Conservation (phyloP, 2,888 invertebrate species). For the Aphrophora alni region DNA sequence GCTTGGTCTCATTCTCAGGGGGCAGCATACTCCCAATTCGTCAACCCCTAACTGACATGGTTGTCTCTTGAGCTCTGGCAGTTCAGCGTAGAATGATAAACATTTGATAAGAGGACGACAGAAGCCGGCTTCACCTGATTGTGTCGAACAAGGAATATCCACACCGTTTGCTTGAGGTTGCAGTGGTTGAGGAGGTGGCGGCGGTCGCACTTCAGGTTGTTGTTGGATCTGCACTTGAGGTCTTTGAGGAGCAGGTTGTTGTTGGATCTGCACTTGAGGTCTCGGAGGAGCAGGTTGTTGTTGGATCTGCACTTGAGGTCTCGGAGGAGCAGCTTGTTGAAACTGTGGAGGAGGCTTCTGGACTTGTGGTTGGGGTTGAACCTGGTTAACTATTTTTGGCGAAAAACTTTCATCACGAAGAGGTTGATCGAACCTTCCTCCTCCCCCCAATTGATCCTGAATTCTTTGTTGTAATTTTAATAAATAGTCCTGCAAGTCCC, state of each 20-base stretch:
- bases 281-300: not conserved
- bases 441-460: constrained; percentile 47
- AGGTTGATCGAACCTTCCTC: constrained; percentile 3
- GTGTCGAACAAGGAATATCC: constrained; percentile 50
- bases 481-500: constrained; percentile 48
- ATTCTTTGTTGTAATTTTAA: constrained; percentile 49
- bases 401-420: no score
- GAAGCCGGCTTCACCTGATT: constrained; percentile 52
- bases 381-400: constrained; percentile 9
- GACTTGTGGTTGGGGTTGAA: constrained; percentile 13
- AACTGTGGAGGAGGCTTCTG: constrained; percentile 13
- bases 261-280: constrained; percentile 16
- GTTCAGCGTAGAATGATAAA: constrained; percentile 55
- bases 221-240: constrained; percentile 16
- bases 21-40: constrained; percentile 56
- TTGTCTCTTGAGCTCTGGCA: constrained; percentile 54
- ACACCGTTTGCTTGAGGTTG: constrained; percentile 24
- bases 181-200: not conserved
- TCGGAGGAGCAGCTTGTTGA: not conserved
- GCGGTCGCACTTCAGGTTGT: constrained; percentile 18
- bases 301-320: constrained; percentile 6
- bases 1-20: constrained; percentile 42
- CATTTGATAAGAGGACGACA: constrained; percentile 56
- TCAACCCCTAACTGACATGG: constrained; percentile 53
- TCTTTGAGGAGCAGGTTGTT: not conserved